Evolutionary conservation across 2,797 vertebrate genomes (phyloP), one percentile per base, ranked within the genome.

Genomic region (Neostethus bicornis): DNA sequence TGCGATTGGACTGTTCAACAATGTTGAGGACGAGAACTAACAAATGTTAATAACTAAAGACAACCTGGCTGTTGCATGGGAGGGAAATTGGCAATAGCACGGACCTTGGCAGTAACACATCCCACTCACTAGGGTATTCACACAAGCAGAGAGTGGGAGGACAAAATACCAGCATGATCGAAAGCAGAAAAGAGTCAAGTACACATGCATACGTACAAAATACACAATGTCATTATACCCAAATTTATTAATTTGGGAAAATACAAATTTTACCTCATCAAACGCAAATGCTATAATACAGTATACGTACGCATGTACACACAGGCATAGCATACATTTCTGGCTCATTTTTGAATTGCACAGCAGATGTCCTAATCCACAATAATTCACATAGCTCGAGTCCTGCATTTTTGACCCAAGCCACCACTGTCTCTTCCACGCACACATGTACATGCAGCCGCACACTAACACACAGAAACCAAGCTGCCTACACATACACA

Each of bases 351-450:
- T 81, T 75, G 83, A 89, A 91, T 86, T 84, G 83, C 82, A 87
- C 77, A 89, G 84, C 87, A 91, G 91, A 91, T 92, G 89, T 89
- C 85, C 90, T 92, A 92, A 92, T 93, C 90, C 91, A 91, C 75
- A 87, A 87, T 91, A 89, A 91, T 91, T 90, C 87, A 91, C 85
- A 88, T 89, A 80, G 86, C 90, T 84, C 67, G 13, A 87, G 87
- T 85, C 80, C 77, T 79, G 83, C 76, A 90, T 86, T 87, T 86
- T 76, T 85, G 63, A 63, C 74, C 80, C 82, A 82, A 54, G 82
- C 79, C 72, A 66, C 80, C 73, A 75, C 74, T 77, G 69, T 70
- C 71, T 74, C 66, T 50, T 43, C n/a, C 17, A 29, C 39, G 3
- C 62, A 56, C 77, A 53, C 57, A 58, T 37, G n/a, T 29, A 42